Evolutionary conservation across 2,888 invertebrate genomes (phyloP).

Genomic region (Heteromyza rotundicornis): DNA sequence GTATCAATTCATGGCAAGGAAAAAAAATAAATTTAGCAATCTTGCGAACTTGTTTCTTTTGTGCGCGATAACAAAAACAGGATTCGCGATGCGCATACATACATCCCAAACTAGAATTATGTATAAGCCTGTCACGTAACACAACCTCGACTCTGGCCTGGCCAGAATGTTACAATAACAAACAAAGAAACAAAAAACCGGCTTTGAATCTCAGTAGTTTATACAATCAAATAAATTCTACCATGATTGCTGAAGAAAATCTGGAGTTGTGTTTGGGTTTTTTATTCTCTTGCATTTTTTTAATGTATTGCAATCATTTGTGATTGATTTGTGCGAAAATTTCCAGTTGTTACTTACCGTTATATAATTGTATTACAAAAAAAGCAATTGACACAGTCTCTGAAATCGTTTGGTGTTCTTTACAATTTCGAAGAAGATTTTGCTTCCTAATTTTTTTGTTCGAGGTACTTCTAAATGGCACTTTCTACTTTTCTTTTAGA

Average conservation of each 20-base stretch:
- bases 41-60: neutral
- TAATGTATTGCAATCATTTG: no score
- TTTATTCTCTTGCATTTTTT: constrained; percentile 6
- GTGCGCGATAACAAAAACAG: neutral
- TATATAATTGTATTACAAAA: no score
- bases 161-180: no score
- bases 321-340: no score
- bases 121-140: neutral
- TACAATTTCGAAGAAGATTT: no score
- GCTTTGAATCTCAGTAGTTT: neutral
- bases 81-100: neutral
- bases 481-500: no score
- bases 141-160: neutral
- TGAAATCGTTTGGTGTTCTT: no score
- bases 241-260: neutral
- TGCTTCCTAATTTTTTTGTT: no score
- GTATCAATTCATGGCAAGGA: neutral
- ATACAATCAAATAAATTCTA: neutral
- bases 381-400: no score
- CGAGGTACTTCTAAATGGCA: no score
- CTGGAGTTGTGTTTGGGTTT: neutral
- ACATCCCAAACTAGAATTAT: neutral
- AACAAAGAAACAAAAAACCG: neutral
- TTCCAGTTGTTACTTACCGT: no score
- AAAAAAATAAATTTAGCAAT: neutral